A percentile compares a stretch with the other conserved stretches of the same genome.
These are phyloP conservation scores for Ahaetulla prasina DNA, from an alignment of 2,113 vertebrate species.

Conservation along the genomic window DNA sequence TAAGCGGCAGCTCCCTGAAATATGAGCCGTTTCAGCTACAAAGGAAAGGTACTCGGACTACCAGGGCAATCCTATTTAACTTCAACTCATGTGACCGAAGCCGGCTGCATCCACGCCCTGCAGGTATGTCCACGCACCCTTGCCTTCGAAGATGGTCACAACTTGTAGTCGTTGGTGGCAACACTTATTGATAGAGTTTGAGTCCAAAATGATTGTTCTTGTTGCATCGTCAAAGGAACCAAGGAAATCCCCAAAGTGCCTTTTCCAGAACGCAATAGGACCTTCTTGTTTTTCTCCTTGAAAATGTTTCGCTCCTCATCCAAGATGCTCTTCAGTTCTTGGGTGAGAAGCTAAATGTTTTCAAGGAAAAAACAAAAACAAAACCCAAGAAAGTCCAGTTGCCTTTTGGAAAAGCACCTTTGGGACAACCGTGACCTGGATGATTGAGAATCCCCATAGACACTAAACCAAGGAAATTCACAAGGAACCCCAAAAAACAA, in stretches of 20 bases:
- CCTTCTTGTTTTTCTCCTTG: background rate
- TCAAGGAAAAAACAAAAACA: too few species aligned
- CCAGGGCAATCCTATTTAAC: background rate
- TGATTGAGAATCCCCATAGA: background rate
- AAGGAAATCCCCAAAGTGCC: background rate
- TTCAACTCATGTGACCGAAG: conserved; percentile 19
- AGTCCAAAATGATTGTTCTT: background rate
- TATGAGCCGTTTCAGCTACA: conserved; percentile 4
- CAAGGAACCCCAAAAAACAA: background rate
- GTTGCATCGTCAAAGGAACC: background rate
- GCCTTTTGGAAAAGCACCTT: background rate
- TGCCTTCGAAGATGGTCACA: background rate
- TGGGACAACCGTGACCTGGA: background rate
- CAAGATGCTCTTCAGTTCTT: background rate
- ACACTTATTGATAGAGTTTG: background rate
- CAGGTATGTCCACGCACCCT: background rate
- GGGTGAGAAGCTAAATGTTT: background rate
- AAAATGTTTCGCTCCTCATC: background rate
- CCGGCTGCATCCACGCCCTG: background rate
- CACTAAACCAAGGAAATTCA: background rate
- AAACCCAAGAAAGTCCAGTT: too few species aligned
- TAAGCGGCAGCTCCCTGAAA: conserved; percentile 5
- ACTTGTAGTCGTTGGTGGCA: background rate
- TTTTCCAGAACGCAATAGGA: background rate
- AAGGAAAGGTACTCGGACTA: background rate